These are phyloP conservation scores for Pyrocoelia pectoralis DNA, from an alignment of 2,888 invertebrate species.

Conservation along the genomic window DNA sequence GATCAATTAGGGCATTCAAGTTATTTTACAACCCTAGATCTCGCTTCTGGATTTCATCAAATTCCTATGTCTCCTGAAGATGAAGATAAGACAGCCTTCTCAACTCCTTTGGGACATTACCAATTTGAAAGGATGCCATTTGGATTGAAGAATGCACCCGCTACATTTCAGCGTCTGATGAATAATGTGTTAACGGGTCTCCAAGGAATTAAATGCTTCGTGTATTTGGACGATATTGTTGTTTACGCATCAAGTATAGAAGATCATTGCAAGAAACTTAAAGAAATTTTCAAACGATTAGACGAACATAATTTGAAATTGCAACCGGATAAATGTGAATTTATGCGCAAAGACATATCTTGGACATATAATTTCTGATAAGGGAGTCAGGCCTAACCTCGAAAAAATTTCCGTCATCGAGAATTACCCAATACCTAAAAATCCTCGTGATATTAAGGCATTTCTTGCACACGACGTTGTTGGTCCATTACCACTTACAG, in stretches of 20 bases:
- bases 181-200: background rate
- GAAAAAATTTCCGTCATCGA: slow-evolving; percentile 42
- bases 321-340: slow-evolving; percentile 53
- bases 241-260: no score
- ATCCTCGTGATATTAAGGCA: background rate
- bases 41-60: slow-evolving; percentile 50
- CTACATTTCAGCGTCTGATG: slow-evolving; percentile 5
- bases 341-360: slow-evolving; percentile 49
- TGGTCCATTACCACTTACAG: slow-evolving; percentile 47
- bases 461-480: slow-evolving; percentile 47
- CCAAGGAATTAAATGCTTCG: no score
- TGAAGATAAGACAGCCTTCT: slow-evolving; percentile 48
- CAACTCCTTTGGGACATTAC: slow-evolving; percentile 46
- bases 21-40: slow-evolving; percentile 49
- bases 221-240: no score
- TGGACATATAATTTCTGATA: slow-evolving; percentile 51
- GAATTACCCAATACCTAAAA: slow-evolving; percentile 45
- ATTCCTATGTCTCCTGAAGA: slow-evolving; percentile 42
- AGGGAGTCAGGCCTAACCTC: slow-evolving; percentile 52
- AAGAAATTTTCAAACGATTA: no score
- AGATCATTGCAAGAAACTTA: no score
- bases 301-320: slow-evolving; percentile 36
- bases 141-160: background rate
- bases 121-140: slow-evolving; percentile 48
- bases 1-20: slow-evolving; percentile 41